phyloP scores from a whole-genome alignment of 1,140 invertebrate species.

The Micrasema minimum region DNA sequence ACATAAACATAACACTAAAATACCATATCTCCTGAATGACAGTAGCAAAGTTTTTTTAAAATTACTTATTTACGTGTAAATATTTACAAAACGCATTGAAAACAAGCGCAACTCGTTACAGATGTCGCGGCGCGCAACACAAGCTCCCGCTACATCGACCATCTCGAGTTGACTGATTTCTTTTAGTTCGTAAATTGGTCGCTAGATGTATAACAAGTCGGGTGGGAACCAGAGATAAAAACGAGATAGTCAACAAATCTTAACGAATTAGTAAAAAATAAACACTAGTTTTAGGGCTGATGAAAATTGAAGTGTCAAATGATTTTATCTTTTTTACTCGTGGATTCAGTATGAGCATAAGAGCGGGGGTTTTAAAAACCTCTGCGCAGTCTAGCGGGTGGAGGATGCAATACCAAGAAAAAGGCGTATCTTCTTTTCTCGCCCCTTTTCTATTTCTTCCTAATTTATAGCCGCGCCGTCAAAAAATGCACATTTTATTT shows the following conservation, averaged over 20 bases:
- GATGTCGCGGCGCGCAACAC: slow-evolving; percentile 10
- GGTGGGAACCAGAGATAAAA: slow-evolving; percentile 7
- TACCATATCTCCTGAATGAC: not conserved
- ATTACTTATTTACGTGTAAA: slow-evolving; percentile 10
- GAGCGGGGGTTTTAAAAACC: not conserved
- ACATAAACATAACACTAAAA: slow-evolving; percentile 30
- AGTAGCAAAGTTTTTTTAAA: slow-evolving; percentile 15
- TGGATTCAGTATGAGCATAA: not conserved
- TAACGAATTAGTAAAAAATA: not conserved
- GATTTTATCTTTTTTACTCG: not conserved
- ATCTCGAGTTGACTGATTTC: slow-evolving; percentile 32
- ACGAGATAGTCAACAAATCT: not conserved
- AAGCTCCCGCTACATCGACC: slow-evolving; percentile 27
- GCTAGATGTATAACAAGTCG: slow-evolving; percentile 4
- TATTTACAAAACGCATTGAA: slow-evolving; percentile 32
- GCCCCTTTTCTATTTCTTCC: slow-evolving; percentile 29
- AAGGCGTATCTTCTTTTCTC: slow-evolving; percentile 5
- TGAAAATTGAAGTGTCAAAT: too few relatives aligned
- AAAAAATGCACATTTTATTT: slow-evolving; percentile 29
- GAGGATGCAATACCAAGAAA: slow-evolving; percentile 14
- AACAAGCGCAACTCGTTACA: slow-evolving; percentile 25
- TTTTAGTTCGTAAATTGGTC: slow-evolving; percentile 27
- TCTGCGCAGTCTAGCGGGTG: slow-evolving; percentile 18
- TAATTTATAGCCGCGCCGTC: slow-evolving; percentile 27
- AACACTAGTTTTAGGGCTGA: not conserved